Base-by-base conservation (phyloP, 2,113 vertebrate species). In the Dasyprocta punctata region DNA sequence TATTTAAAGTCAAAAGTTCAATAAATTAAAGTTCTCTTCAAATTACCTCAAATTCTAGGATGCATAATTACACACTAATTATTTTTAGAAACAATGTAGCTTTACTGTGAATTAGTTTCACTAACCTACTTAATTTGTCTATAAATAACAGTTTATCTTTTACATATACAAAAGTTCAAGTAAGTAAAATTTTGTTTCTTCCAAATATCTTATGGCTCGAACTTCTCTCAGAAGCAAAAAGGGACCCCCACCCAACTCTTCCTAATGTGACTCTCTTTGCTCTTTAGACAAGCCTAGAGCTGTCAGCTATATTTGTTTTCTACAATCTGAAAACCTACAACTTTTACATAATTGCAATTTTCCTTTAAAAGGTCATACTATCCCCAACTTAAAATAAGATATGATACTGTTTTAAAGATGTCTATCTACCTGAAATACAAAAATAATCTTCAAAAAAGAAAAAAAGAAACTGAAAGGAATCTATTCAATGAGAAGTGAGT, bases 1-100 rank as follows among this genome's bases (percentile, higher is more conserved):
- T 89, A 92, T 36, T 63, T 87, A n/a, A 89, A 92, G 73, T 36
- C 77, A 92, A 93, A 97, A 78, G 89, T 91, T 93, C 58, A 92
- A 75, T 20, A 91, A 83, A 75, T 90, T 92, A 91, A 94, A 91
- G 47, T 8, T 73, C 8, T 58, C 41, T 80, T 96, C 38, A 85
- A 89, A 86, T 33, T 1, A 0, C 69, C 38, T 69, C 78, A 95
- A 49, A 93, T 69, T 95, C 89, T 49, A 95, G 7, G 47, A 92
- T 77, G 19, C n/a, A 86, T 71, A 95, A n/a, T n/a, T n/a, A n/a
- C n/a, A n/a, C n/a, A n/a, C n/a, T n/a, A n/a, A n/a, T n/a, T n/a
- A n/a, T n/a, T n/a, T 86, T 90, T 67, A 94, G 67, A 91, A 4
- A 78, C 38, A 89, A 52, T 63, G 11, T 61, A 87, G 17, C 12